A percentile compares a stretch with the other conserved stretches of the same genome.
Conservation (phyloP, 2,113 vertebrate genomes). For the Piliocolobus tephrosceles region DNA sequence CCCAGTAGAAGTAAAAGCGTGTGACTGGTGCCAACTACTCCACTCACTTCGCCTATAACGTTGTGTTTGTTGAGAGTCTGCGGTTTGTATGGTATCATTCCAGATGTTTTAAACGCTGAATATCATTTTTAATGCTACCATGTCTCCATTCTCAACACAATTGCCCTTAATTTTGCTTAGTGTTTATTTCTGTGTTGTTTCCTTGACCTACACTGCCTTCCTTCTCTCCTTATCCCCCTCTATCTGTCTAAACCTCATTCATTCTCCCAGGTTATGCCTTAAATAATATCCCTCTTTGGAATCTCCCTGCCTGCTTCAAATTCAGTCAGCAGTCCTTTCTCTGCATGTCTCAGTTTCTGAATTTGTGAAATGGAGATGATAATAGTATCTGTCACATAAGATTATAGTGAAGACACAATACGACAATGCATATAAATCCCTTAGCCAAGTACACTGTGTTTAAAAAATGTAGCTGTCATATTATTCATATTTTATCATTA, state of each 20-base stretch:
- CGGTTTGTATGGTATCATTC: fast-evolving
- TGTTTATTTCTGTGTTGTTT: background rate
- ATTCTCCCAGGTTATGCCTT: background rate
- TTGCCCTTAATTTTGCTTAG: background rate
- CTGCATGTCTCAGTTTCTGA: background rate
- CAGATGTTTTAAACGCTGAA: background rate
- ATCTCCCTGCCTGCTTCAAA: background rate
- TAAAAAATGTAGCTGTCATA: background rate
- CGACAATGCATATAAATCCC: background rate
- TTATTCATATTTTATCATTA: background rate
- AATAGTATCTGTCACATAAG: too few species aligned
- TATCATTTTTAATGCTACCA: background rate
- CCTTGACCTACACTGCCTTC: background rate
- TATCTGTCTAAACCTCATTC: background rate
- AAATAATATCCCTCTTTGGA: background rate
- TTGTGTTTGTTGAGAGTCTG: background rate
- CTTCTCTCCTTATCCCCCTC: background rate
- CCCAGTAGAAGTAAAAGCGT: background rate
- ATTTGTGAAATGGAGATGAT: background rate
- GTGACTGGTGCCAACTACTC: background rate
- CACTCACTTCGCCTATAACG: background rate
- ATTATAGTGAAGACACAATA: background rate
- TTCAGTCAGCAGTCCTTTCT: background rate
- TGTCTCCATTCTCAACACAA: background rate
- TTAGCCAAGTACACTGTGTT: background rate